Conservation (phyloP, 2,888 invertebrate genomes). For the Cantharis flavilabris region DNA sequence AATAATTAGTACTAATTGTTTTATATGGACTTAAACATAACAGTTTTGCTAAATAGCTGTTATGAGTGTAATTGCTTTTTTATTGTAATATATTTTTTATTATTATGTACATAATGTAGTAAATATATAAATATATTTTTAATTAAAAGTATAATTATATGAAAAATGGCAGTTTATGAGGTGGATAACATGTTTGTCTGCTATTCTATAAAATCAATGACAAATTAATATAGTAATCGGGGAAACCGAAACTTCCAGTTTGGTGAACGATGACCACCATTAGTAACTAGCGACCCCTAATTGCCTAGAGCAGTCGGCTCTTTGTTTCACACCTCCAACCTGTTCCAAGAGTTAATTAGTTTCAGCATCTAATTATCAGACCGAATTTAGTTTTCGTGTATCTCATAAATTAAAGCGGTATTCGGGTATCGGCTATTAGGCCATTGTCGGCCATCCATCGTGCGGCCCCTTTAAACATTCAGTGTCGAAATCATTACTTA, state of each 20-base stretch:
- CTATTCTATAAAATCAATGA: constrained; percentile 21
- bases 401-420: constrained; percentile 55
- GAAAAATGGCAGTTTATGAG: neutral
- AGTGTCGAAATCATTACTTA: constrained; percentile 61
- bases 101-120: neutral
- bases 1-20: neutral
- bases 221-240: constrained; percentile 31
- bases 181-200: neutral
- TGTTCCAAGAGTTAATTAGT: constrained; percentile 58
- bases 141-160: neutral
- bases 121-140: neutral
- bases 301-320: constrained; percentile 51
- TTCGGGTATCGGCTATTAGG: constrained; percentile 45
- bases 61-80: neutral
- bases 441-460: constrained; percentile 49
- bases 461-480: constrained; percentile 56
- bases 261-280: constrained; percentile 60
- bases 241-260: constrained; percentile 49
- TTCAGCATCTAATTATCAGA: constrained; percentile 60
- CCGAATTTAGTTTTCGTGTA: constrained; percentile 55
- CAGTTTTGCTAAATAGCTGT: neutral
- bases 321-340: constrained; percentile 59
- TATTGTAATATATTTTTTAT: neutral
- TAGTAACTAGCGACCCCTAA: constrained; percentile 53
- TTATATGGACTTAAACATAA: neutral